Evolutionary conservation across 2,888 invertebrate genomes (phyloP).

Genomic region (Chaetoderma sp.): DNA sequence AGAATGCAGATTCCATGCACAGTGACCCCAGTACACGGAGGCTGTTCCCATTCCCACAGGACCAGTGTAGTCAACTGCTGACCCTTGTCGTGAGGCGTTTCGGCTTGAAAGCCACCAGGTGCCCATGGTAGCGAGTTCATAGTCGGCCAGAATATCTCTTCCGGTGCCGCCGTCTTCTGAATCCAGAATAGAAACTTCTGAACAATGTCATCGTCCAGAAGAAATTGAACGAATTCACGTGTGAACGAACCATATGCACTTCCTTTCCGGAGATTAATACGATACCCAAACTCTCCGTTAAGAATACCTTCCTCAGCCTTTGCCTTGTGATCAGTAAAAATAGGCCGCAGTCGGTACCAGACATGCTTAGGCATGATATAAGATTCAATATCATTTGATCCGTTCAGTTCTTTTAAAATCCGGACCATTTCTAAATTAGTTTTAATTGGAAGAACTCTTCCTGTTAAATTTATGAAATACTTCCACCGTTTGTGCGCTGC

Average conservation of each 20-base stretch:
- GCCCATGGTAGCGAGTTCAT: constrained; percentile 51
- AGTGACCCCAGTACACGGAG: constrained; percentile 40
- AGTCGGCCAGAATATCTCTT: constrained; percentile 65
- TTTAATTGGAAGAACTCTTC: constrained; percentile 64
- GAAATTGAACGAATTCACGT: constrained; percentile 55
- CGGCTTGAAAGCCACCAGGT: constrained; percentile 49
- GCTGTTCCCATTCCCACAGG: constrained; percentile 42
- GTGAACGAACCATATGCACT: constrained; percentile 60
- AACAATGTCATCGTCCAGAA: constrained; percentile 44
- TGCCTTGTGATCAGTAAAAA: constrained; percentile 34
- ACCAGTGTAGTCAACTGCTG: constrained; percentile 45
- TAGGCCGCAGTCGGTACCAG: constrained; percentile 36
- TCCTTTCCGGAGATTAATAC: constrained; percentile 49
- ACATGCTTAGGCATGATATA: constrained; percentile 44
- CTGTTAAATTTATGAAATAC: constrained; percentile 67
- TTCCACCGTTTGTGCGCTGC: constrained; percentile 50
- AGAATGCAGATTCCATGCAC: constrained; percentile 46
- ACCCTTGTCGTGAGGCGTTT: constrained; percentile 39
- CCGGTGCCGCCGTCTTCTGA: constrained; percentile 59
- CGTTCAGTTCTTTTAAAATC: constrained; percentile 65
- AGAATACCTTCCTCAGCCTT: constrained; percentile 36
- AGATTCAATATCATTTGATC: constrained; percentile 67
- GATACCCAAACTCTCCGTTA: constrained; percentile 35
- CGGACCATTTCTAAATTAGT: constrained; percentile 66
- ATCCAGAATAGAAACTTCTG: constrained; percentile 55